Conservation (phyloP, 2,888 invertebrate genomes). For the Dermolepida albohirtum region DNA sequence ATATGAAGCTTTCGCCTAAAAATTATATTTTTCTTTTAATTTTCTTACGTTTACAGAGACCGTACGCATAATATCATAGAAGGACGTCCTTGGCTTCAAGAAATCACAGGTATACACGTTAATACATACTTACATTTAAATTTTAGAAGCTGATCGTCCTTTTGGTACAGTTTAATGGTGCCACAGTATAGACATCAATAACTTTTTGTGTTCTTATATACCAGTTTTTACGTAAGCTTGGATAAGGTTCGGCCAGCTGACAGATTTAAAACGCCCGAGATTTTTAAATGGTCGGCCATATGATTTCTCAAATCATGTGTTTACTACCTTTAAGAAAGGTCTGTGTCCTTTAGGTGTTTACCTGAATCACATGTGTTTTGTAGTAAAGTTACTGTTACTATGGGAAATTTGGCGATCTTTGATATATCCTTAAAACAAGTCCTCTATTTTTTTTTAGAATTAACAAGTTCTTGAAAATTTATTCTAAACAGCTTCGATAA, state of each 20-base stretch:
- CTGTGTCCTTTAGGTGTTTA: constrained; percentile 1
- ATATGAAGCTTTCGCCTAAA: no score
- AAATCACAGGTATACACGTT: constrained; percentile 5
- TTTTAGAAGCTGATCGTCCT: constrained; percentile 1
- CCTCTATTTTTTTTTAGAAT: no score
- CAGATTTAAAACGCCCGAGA: constrained; percentile 28
- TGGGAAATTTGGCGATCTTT: constrained; percentile 1
- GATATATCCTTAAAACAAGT: no score
- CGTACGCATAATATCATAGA: no score
- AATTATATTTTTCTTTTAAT: no score
- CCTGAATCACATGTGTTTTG: constrained; percentile 22
- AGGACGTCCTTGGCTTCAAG: neutral
- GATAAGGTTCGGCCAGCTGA: constrained; percentile 19
- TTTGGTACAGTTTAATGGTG: no score
- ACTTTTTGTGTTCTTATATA: constrained; percentile 1
- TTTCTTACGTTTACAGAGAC: no score
- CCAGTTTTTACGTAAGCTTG: constrained; percentile 14
- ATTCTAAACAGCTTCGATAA: no score
- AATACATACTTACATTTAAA: constrained; percentile 8
- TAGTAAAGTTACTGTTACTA: neutral
- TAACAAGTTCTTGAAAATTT: no score
- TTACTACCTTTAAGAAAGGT: constrained; percentile 1
- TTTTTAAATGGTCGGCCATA: constrained; percentile 27
- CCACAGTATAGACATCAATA: neutral
- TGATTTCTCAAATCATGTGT: constrained; percentile 21